These are phyloP conservation scores for Marisa cornuarietis DNA, from an alignment of 1,140 invertebrate species.

Conservation along the genomic window DNA sequence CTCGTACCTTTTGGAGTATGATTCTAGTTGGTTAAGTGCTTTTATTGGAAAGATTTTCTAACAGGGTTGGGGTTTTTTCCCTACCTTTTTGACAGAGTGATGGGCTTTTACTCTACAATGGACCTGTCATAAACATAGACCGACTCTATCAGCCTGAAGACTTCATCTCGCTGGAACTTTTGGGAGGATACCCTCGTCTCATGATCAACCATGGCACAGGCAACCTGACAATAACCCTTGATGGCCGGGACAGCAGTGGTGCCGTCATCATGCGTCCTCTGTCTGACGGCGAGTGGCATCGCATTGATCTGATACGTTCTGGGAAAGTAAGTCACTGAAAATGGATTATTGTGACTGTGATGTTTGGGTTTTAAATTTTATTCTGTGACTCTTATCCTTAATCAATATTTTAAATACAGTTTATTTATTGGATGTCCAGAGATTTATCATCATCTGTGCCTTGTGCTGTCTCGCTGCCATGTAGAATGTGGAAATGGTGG, in stretches of 20 bases:
- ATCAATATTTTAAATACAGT: background rate
- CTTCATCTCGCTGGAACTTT: slow-evolving; percentile 92
- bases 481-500: slow-evolving; percentile 74
- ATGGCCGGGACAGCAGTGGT: slow-evolving; percentile 61
- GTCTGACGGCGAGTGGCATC: slow-evolving; percentile 95
- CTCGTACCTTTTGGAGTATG: too few species aligned
- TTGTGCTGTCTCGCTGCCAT: background rate
- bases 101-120: slow-evolving; percentile 95
- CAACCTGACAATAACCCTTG: slow-evolving; percentile 82
- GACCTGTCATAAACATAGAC: slow-evolving; percentile 80
- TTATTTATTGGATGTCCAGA: background rate
- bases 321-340: slow-evolving; percentile 74
- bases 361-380: background rate
- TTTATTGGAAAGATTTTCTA: too few species aligned
- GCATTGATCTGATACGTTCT: slow-evolving; percentile 94
- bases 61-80: background rate
- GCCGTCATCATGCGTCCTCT: slow-evolving; percentile 78
- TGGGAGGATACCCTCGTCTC: slow-evolving; percentile 87
- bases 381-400: background rate
- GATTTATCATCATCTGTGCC: background rate
- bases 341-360: background rate
- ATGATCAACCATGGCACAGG: slow-evolving; percentile 96
- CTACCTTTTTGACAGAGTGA: slow-evolving; percentile 73
- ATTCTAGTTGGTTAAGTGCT: too few species aligned
- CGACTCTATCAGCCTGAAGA: slow-evolving; percentile 69